Conservation (phyloP, 2,888 invertebrate genomes). For the Leucophenga maculata region DNA sequence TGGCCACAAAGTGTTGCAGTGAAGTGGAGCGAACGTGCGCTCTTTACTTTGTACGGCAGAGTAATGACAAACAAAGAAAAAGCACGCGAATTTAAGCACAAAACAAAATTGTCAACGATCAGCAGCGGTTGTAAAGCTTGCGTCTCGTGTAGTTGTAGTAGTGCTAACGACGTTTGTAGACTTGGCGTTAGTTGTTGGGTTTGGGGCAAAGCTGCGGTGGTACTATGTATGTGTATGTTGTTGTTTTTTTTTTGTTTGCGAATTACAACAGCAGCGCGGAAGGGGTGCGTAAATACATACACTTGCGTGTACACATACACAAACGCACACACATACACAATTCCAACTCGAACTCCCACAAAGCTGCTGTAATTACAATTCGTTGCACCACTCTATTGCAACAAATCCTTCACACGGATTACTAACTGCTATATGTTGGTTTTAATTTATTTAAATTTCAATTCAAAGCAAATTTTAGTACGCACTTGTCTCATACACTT, state of each 20-base stretch:
- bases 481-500: too few relatives aligned
- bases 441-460: too few relatives aligned
- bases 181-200: too few relatives aligned
- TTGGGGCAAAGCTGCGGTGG: too few relatives aligned
- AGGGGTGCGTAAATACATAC: slow-evolving; percentile 57
- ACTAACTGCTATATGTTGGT: slow-evolving; percentile 18
- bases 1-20: slow-evolving; percentile 62
- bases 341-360: slow-evolving; percentile 58
- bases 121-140: slow-evolving; percentile 7
- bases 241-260: too few relatives aligned
- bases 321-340: slow-evolving; percentile 26
- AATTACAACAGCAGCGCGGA: slow-evolving; percentile 15
- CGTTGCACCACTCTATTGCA: slow-evolving; percentile 28
- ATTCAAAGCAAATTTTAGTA: too few relatives aligned
- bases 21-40: slow-evolving; percentile 27
- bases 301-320: slow-evolving; percentile 29
- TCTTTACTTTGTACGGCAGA: slow-evolving; percentile 39
- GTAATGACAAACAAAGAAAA: slow-evolving; percentile 17
- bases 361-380: slow-evolving; percentile 44
- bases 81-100: slow-evolving; percentile 22
- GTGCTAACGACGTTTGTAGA: slow-evolving; percentile 26
- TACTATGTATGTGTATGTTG: slow-evolving; percentile 19
- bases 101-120: slow-evolving; percentile 12
- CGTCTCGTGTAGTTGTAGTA: slow-evolving; percentile 30
- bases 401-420: slow-evolving; percentile 21